Evolutionary conservation across 2,888 invertebrate genomes (phyloP), one percentile per base, ranked within the genome.

Genomic region (Atrina japonica): DNA sequence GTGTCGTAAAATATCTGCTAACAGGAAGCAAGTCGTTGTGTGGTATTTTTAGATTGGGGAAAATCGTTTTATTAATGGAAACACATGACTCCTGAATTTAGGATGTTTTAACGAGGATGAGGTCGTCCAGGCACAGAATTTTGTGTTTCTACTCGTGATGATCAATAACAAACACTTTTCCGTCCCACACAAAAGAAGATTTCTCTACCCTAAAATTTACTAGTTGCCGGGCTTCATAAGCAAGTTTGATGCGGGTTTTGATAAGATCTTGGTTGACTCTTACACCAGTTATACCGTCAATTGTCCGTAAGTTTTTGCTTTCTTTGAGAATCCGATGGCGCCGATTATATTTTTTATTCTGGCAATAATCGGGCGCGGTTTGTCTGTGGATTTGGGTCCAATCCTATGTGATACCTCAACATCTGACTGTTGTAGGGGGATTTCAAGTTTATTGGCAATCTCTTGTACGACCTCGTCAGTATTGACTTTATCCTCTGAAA

Each of bases 401-500:
- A 47, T n/a, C n/a, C 47, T 47, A n/a, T 47, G 47, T 47, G 47
- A 47, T n/a, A 47, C 47, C n/a, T n/a, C 21, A 47, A 47, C 21
- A 18, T 47, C 47, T 6, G n/a, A 35, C 7, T 47, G 18, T 16
- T 47, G n/a, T 6, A 47, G 21, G 21, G 47, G 47, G 47, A 47
- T 47, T 7, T 47, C 47, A 47, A 47, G 47, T 21, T 47, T 16
- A 21, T 1, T 47, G 7, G 47, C 47, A 7, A 47, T 14, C 11
- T 47, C 47, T 21, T 14, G 47, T 0, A 47, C 6, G 11, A 47
- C n/a, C 18, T 47, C 47, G 11, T 47, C 47, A 7, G 47, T 47
- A 47, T 16, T 21, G 47, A n/a, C 21, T 6, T 21, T 47, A 16
- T 47, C 47, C n/a, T 47, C 47, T 6, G 47, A 47, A 16, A 47